These are phyloP conservation scores for Scaptodrosophila latifasciaeformis DNA, from an alignment of 2,888 invertebrate species.

Conservation along the genomic window DNA sequence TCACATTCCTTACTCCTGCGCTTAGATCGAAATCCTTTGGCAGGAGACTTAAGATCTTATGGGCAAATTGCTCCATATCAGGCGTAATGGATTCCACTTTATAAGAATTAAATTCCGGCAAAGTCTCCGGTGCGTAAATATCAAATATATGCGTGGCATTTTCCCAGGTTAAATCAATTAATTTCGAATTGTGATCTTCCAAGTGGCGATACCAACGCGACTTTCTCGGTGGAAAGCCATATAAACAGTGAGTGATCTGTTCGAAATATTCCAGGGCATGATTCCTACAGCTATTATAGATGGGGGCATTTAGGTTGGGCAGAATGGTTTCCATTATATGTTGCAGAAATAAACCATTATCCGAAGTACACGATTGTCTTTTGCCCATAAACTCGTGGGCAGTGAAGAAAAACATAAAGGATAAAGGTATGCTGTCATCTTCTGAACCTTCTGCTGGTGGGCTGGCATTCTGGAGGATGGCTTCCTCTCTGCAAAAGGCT, in stretches of 20 bases:
- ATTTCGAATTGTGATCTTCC: constrained; percentile 81
- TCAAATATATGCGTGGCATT: constrained; percentile 85
- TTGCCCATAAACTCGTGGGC: constrained; percentile 90
- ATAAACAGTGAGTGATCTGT: constrained; percentile 88
- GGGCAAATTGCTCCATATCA: constrained; percentile 86
- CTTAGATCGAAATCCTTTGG: constrained; percentile 83
- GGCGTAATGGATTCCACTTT: constrained; percentile 85
- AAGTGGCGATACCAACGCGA: constrained; percentile 74
- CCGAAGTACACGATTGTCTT: constrained; percentile 85
- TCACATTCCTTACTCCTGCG: constrained; percentile 79
- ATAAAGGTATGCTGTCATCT: constrained; percentile 78
- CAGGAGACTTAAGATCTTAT: constrained; percentile 81
- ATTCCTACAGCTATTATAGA: constrained; percentile 79
- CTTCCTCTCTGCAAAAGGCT: too few species aligned
- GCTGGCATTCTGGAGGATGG: neutral
- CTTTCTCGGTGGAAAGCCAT: constrained; percentile 86
- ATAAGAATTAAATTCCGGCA: constrained; percentile 89
- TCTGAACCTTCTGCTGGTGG: neutral
- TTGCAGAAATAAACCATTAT: constrained; percentile 85
- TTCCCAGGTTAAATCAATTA: constrained; percentile 83
- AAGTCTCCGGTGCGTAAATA: constrained; percentile 84
- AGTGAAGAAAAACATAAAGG: constrained; percentile 84
- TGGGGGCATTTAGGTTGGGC: constrained; percentile 82
- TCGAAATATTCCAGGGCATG: constrained; percentile 87
- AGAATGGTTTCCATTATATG: constrained; percentile 85